These are phyloP conservation scores for Byasa hedistus DNA, from an alignment of 2,888 invertebrate species.

Conservation along the genomic window DNA sequence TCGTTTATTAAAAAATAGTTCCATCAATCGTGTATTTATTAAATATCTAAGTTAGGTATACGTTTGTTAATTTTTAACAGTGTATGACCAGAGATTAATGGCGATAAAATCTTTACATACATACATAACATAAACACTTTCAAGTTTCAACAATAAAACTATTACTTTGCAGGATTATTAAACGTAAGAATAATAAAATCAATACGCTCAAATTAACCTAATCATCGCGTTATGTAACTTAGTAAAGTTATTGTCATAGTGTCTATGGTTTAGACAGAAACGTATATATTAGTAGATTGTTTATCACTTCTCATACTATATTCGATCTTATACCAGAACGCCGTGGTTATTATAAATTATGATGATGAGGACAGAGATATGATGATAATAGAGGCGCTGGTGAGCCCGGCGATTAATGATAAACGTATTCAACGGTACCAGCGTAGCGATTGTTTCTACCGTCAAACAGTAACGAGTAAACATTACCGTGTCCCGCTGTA, in stretches of 20 bases:
- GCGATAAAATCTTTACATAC: slow-evolving; percentile 10
- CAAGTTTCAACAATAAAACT: too few species aligned
- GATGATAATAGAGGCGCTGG: slow-evolving; percentile 56
- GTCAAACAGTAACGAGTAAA: too few species aligned
- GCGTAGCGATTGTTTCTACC: too few species aligned
- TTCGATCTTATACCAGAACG: neutral
- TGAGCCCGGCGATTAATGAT: slow-evolving; percentile 45
- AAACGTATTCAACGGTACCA: slow-evolving; percentile 27
- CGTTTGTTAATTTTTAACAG: slow-evolving; percentile 6
- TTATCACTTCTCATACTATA: slow-evolving; percentile 8
- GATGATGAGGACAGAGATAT: slow-evolving; percentile 52
- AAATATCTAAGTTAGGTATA: slow-evolving; percentile 1
- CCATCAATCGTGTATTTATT: neutral
- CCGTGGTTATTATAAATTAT: slow-evolving; percentile 3
- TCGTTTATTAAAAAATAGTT: slow-evolving; percentile 10
- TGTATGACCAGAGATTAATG: slow-evolving; percentile 6
- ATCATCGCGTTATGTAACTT: neutral
- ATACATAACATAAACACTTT: neutral
- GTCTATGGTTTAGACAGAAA: slow-evolving; percentile 8
- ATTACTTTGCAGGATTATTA: too few species aligned
- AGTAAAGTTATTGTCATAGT: slow-evolving; percentile 19
- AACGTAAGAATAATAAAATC: too few species aligned
- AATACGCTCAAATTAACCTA: slow-evolving; percentile 3
- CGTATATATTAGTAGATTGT: slow-evolving; percentile 3
- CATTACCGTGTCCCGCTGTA: too few species aligned